A percentile compares a stretch with the other conserved stretches of the same genome.
These are phyloP conservation scores for Tholera decimalis DNA, from an alignment of 2,888 invertebrate species.

Conservation along the genomic window DNA sequence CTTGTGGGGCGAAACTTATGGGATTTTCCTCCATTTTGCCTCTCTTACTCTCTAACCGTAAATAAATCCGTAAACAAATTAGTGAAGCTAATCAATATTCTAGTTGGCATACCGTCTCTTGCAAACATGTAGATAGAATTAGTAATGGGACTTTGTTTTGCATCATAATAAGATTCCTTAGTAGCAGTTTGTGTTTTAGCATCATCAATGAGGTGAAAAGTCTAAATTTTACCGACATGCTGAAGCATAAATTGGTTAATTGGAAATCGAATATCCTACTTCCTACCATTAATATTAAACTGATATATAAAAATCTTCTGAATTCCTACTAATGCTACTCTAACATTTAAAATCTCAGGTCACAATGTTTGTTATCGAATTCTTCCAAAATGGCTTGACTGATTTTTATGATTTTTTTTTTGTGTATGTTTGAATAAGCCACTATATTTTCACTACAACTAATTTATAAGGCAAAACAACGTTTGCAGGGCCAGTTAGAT, in stretches of 20 bases:
- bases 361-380: too few relatives aligned
- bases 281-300: too few relatives aligned
- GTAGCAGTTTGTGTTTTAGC: background rate
- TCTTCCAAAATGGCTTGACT: too few relatives aligned
- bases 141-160: slow-evolving; percentile 16
- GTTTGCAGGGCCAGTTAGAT: too few relatives aligned
- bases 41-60: slow-evolving; percentile 53
- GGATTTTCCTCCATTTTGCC: slow-evolving; percentile 46
- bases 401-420: too few relatives aligned
- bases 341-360: too few relatives aligned
- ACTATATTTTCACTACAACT: too few relatives aligned
- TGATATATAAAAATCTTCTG: too few relatives aligned
- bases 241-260: background rate
- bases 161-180: slow-evolving; percentile 1
- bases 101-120: slow-evolving; percentile 15
- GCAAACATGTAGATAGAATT: slow-evolving; percentile 19
- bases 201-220: background rate
- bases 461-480: too few relatives aligned
- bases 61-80: slow-evolving; percentile 50
- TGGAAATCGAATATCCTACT: too few relatives aligned
- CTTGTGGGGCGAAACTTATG: slow-evolving; percentile 62
- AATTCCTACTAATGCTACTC: too few relatives aligned
- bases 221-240: background rate
- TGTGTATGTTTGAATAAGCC: too few relatives aligned
- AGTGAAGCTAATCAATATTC: slow-evolving; percentile 48